Evolutionary conservation across 2,797 vertebrate species (phyloP).

Genomic region (Glossophaga mutica): DNA sequence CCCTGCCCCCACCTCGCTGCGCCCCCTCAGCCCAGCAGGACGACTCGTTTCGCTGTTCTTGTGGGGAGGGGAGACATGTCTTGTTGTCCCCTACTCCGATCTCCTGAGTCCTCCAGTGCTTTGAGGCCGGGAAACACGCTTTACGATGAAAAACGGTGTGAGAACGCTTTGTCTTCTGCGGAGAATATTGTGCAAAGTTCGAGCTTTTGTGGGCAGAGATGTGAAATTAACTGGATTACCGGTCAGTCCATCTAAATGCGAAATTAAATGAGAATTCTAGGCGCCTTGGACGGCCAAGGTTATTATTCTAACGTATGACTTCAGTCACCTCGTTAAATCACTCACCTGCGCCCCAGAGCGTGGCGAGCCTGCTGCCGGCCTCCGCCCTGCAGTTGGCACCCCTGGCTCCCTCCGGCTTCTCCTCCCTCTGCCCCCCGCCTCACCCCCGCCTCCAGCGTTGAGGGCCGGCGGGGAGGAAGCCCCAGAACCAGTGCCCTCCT

Average conservation of each 20-base stretch:
- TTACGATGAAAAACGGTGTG: background rate
- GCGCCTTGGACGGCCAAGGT: background rate
- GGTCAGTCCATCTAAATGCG: background rate
- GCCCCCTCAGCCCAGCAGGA: background rate
- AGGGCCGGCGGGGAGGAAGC: background rate
- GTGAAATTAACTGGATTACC: background rate
- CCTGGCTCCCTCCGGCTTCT: background rate
- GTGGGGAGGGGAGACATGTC: background rate
- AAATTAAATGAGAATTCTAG: constrained; percentile 17
- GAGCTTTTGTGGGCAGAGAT: background rate
- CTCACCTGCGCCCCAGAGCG: background rate
- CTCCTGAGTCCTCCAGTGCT: background rate
- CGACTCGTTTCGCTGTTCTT: background rate
- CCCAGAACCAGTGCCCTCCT: background rate
- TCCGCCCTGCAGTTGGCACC: background rate
- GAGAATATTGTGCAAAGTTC: background rate
- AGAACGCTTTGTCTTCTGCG: background rate
- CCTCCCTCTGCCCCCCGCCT: background rate
- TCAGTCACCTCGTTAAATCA: background rate
- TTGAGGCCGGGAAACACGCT: background rate
- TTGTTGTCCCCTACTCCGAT: background rate
- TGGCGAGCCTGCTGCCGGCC: background rate
- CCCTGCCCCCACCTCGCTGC: no score
- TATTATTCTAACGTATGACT: background rate
- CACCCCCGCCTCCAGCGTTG: rapidly evolving